Percentiles rank a stretch among this genome's conserved stretches.
These are phyloP conservation scores for Notarius quadriscutis DNA, from an alignment of 2,113 vertebrate genomes.

Conservation along the genomic window DNA sequence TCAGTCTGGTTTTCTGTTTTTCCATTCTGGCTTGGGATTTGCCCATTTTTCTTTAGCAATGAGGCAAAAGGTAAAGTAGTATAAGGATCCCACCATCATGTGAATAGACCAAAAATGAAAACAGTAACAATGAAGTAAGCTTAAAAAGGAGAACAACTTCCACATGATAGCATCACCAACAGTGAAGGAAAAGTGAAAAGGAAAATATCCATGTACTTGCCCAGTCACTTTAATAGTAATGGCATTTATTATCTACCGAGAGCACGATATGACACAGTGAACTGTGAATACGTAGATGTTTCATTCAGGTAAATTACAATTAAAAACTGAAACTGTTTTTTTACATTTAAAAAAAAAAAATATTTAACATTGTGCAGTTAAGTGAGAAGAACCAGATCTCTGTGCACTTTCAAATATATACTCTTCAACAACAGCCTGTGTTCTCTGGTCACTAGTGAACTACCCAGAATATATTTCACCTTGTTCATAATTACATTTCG, in stretches of 20 bases:
- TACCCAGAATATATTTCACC: background rate
- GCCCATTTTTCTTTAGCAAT: constrained; percentile 75
- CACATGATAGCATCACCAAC: background rate
- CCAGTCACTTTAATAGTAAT: background rate
- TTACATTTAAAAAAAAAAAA: background rate
- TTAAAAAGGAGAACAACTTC: background rate
- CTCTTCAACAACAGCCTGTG: background rate
- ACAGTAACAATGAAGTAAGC: background rate
- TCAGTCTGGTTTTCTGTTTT: constrained; percentile 65
- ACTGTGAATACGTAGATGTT: background rate
- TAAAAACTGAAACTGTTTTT: background rate
- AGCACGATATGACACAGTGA: background rate
- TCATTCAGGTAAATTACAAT: background rate
- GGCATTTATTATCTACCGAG: background rate
- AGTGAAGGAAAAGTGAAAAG: background rate
- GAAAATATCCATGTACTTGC: background rate
- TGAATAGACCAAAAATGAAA: background rate
- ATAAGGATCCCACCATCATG: background rate
- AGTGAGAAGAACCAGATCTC: background rate
- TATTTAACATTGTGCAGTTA: background rate
- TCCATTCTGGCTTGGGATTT: constrained; percentile 70
- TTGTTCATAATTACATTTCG: background rate
- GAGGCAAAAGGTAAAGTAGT: constrained; percentile 54
- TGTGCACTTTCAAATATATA: background rate
- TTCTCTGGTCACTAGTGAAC: background rate